These are phyloP conservation scores for Drosophila saltans DNA, from an alignment of 1,140 invertebrate genomes.

Conservation along the genomic window DNA sequence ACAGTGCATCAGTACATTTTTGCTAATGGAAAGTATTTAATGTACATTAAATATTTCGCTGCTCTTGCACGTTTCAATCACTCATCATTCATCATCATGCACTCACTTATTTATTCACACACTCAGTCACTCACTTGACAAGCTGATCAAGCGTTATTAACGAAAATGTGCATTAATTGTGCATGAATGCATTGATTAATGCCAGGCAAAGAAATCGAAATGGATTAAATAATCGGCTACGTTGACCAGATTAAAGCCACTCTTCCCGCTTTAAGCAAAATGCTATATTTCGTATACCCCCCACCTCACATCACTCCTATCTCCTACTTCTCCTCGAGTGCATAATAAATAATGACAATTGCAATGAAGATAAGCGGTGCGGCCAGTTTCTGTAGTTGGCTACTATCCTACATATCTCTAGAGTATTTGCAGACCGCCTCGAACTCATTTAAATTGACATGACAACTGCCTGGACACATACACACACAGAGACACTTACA, in stretches of 20 bases:
- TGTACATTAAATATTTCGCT: slow-evolving; percentile 23
- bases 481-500: slow-evolving; percentile 3
- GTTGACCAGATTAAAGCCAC: slow-evolving; percentile 47
- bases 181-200: slow-evolving; percentile 72
- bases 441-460: slow-evolving; percentile 53
- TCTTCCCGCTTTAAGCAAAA: slow-evolving; percentile 46
- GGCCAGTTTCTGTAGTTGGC: slow-evolving; percentile 15
- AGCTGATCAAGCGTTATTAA: slow-evolving; percentile 69
- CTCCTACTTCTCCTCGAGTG: slow-evolving; percentile 26
- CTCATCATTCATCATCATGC: background rate
- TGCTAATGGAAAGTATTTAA: slow-evolving; percentile 26
- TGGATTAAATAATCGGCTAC: slow-evolving; percentile 7
- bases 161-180: slow-evolving; percentile 69
- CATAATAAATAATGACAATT: slow-evolving; percentile 64
- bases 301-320: too few relatives aligned
- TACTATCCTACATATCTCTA: background rate
- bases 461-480: slow-evolving; percentile 26
- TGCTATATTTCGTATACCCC: slow-evolving; percentile 3
- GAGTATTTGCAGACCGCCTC: slow-evolving; percentile 40
- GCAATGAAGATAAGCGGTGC: slow-evolving; percentile 37
- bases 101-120: background rate
- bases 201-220: slow-evolving; percentile 30
- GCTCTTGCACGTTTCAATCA: background rate
- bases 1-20: slow-evolving; percentile 5
- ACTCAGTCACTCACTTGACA: slow-evolving; percentile 16